Conservation (phyloP, 2,888 invertebrate genomes). For the Balanococcus diminutus region DNA sequence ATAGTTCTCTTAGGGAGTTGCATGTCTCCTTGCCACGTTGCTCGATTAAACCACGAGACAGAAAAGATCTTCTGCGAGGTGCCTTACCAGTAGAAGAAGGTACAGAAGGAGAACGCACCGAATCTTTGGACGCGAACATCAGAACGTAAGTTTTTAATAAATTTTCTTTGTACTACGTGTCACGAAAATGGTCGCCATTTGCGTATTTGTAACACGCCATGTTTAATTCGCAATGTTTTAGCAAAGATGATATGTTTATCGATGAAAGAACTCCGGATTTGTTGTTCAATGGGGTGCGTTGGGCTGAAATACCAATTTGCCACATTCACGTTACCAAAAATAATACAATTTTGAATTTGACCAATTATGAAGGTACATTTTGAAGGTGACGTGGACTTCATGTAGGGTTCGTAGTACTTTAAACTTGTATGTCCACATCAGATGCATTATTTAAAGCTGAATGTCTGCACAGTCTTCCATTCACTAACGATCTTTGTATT, state of each 20-base stretch:
- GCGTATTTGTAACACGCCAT: slow-evolving; percentile 5
- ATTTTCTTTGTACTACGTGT: background rate
- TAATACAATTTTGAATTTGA: slow-evolving; percentile 83
- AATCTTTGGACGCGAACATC: slow-evolving; percentile 73
- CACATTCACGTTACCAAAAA: slow-evolving; percentile 83
- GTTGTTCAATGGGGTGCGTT: slow-evolving; percentile 77
- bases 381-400: slow-evolving; percentile 20
- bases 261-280: slow-evolving; percentile 73
- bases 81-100: slow-evolving; percentile 70
- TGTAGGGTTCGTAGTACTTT: background rate
- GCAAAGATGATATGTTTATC: slow-evolving; percentile 75
- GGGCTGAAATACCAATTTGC: slow-evolving; percentile 80
- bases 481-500: slow-evolving; percentile 49
- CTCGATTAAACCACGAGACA: slow-evolving; percentile 39
- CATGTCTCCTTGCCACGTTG: slow-evolving; percentile 7
- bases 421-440: background rate
- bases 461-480: background rate
- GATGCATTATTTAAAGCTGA: background rate
- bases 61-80: slow-evolving; percentile 8
- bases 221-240: slow-evolving; percentile 60
- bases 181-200: background rate
- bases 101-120: slow-evolving; percentile 74
- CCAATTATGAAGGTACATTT: slow-evolving; percentile 70
- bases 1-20: background rate
- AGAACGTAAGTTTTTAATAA: slow-evolving; percentile 64